These are phyloP conservation scores for Apotomis turbidana DNA, from an alignment of 2,888 invertebrate genomes.

Conservation along the genomic window DNA sequence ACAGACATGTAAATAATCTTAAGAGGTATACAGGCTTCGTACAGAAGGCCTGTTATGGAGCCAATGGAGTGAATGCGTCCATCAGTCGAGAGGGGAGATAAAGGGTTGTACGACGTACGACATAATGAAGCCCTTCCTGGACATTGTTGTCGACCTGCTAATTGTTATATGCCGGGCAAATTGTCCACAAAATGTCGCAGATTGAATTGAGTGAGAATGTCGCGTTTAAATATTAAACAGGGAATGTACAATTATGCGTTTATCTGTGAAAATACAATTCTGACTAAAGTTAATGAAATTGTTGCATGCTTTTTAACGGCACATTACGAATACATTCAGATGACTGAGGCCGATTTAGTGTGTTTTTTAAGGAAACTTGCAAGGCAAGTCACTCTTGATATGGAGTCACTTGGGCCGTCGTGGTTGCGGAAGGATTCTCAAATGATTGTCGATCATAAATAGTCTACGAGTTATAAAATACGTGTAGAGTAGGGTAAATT, in stretches of 20 bases:
- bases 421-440: no score
- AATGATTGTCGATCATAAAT: no score
- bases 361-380: no score
- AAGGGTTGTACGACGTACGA: slow-evolving; percentile 58
- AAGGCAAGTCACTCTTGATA: no score
- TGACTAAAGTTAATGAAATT: no score
- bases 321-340: no score
- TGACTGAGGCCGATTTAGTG: no score
- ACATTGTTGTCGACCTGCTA: slow-evolving; percentile 59
- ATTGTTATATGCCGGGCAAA: slow-evolving; percentile 56
- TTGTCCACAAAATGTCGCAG: slow-evolving; percentile 43
- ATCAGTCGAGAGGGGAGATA: slow-evolving; percentile 59
- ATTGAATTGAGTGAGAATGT: slow-evolving; percentile 29
- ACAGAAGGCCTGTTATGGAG: slow-evolving; percentile 60
- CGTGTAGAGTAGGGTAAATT: no score
- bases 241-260: slow-evolving; percentile 1
- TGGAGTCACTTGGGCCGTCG: no score
- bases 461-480: no score
- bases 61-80: slow-evolving; percentile 61
- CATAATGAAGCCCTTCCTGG: slow-evolving; percentile 70
- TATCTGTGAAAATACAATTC: not conserved
- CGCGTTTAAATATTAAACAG: slow-evolving; percentile 5
- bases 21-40: slow-evolving; percentile 50
- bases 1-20: slow-evolving; percentile 48
- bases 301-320: no score